phyloP scores from a whole-genome alignment of 2,888 invertebrate genomes.

The Maniola hyperantus region DNA sequence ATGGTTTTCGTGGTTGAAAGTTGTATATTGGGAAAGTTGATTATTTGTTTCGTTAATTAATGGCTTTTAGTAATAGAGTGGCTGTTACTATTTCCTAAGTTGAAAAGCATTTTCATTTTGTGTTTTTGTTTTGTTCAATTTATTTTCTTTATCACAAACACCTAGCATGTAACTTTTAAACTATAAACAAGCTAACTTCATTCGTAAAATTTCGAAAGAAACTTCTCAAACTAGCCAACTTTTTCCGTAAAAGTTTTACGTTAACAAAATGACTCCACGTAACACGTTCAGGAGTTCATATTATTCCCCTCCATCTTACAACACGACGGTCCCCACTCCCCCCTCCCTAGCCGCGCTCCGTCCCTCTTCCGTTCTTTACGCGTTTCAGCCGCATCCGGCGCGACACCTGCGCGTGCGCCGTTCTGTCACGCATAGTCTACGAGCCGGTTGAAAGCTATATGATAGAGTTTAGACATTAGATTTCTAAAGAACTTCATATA shows the following conservation, averaged over 20 bases:
- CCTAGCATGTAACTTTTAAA: too few species aligned
- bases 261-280: background rate
- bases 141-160: too few species aligned
- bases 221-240: background rate
- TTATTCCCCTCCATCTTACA: conserved; percentile 19
- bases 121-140: background rate
- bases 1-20: conserved; percentile 14
- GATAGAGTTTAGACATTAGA: too few species aligned
- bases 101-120: background rate
- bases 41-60: conserved; percentile 6
- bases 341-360: conserved; percentile 17
- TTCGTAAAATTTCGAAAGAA: background rate
- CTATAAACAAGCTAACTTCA: too few species aligned
- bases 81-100: background rate
- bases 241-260: background rate
- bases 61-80: conserved; percentile 2
- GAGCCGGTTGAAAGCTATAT: background rate
- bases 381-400: conserved; percentile 75
- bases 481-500: too few species aligned
- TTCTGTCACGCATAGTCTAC: conserved; percentile 30
- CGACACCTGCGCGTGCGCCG: conserved; percentile 75
- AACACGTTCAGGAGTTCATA: conserved; percentile 22
- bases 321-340: conserved; percentile 15
- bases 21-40: conserved; percentile 10
- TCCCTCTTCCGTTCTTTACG: conserved; percentile 50